These are phyloP conservation scores for Argyresthia albistria DNA, from an alignment of 2,888 invertebrate species.

Conservation along the genomic window DNA sequence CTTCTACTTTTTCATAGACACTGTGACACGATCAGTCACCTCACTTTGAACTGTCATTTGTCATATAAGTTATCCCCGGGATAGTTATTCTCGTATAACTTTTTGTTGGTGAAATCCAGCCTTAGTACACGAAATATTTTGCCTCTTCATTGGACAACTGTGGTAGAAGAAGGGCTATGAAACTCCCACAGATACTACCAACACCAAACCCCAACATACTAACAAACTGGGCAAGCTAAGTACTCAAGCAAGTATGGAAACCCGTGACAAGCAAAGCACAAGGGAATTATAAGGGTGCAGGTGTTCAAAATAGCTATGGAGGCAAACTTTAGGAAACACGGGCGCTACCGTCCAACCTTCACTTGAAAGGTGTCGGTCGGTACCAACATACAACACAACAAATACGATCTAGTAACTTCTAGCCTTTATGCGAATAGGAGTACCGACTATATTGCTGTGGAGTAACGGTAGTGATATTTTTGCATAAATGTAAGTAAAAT, in stretches of 20 bases:
- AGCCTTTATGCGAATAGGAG: background rate
- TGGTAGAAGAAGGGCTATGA: no score
- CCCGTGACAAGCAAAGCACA: background rate
- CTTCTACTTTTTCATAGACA: no score
- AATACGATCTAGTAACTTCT: background rate
- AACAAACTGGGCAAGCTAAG: no score
- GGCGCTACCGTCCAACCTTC: background rate
- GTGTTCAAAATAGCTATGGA: conserved; percentile 18
- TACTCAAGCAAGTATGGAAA: background rate
- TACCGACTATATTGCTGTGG: background rate
- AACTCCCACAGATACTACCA: no score
- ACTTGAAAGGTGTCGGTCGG: background rate
- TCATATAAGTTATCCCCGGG: no score
- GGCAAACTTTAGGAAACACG: background rate
- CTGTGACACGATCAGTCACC: no score
- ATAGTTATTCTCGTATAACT: no score
- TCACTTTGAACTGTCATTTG: no score
- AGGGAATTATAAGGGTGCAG: conserved; percentile 32
- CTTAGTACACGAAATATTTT: no score
- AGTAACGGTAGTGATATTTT: background rate
- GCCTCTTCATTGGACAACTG: no score
- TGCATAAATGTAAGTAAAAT: conserved; percentile 1
- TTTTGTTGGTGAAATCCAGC: no score
- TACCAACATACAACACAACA: background rate
- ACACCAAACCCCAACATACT: no score